These are phyloP conservation scores for Dryoscopus gambensis DNA, from an alignment of 2,113 vertebrate species.

Conservation along the genomic window DNA sequence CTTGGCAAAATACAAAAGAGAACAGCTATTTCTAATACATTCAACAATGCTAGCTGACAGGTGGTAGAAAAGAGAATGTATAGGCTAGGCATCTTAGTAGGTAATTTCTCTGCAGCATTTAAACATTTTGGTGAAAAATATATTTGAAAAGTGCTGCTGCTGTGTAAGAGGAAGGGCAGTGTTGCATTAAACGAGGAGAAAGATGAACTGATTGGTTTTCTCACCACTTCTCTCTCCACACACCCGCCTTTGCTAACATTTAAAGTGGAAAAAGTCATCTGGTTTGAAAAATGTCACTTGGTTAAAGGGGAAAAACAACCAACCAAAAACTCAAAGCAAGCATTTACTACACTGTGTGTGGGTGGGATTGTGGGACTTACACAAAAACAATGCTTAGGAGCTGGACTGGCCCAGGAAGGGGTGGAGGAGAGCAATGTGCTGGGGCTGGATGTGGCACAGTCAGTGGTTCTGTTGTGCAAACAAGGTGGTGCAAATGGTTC, in stretches of 20 bases:
- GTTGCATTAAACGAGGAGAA: neutral
- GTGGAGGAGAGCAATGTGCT: fast-evolving
- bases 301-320: neutral
- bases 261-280: constrained; percentile 13
- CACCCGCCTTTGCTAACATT: neutral
- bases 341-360: neutral
- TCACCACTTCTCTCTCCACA: neutral
- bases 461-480: neutral
- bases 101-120: neutral
- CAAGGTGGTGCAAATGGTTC: neutral
- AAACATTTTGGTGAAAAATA: neutral
- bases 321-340: neutral
- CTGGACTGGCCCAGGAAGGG: neutral
- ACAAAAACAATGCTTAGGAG: neutral
- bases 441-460: neutral
- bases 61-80: neutral
- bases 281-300: constrained; percentile 3
- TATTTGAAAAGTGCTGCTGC: neutral
- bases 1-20: neutral
- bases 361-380: neutral
- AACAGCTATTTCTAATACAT: neutral
- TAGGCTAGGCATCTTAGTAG: neutral
- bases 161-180: neutral
- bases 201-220: neutral
- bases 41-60: neutral